phyloP scores from a whole-genome alignment of 2,797 vertebrate genomes.

The Capromys pilorides region DNA sequence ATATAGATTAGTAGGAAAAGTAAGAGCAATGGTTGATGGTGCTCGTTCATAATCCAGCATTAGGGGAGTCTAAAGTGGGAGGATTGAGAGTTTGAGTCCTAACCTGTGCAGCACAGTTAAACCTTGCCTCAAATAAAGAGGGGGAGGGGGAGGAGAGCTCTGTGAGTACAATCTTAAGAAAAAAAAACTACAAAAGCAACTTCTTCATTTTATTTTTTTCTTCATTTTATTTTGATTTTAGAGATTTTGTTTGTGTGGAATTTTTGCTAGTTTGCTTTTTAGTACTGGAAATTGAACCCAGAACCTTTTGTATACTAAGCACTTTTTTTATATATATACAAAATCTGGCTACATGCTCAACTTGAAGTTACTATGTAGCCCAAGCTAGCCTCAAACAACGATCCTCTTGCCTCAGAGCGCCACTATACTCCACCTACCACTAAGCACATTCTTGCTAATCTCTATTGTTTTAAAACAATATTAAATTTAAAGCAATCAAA shows the following conservation, averaged over 20 bases:
- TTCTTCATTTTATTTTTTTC: neutral
- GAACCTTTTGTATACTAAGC: no score
- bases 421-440: neutral
- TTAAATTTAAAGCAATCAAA: neutral
- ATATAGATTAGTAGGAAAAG: neutral
- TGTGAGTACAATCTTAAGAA: neutral
- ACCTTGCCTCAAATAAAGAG: neutral
- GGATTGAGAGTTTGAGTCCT: neutral
- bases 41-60: neutral
- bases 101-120: neutral
- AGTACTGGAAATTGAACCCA: neutral
- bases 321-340: neutral
- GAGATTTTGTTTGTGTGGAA: neutral
- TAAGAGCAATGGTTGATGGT: neutral
- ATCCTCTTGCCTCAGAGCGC: neutral
- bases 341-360: neutral
- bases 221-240: neutral
- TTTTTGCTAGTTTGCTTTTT: neutral
- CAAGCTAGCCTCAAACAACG: neutral
- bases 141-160: neutral
- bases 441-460: neutral
- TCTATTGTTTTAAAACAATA: neutral
- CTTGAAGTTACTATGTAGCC: neutral
- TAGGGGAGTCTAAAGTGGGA: neutral
- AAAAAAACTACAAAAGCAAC: conserved; percentile 8